phyloP scores from a whole-genome alignment of 2,888 invertebrate genomes.

The Diplazon laetatorius region DNA sequence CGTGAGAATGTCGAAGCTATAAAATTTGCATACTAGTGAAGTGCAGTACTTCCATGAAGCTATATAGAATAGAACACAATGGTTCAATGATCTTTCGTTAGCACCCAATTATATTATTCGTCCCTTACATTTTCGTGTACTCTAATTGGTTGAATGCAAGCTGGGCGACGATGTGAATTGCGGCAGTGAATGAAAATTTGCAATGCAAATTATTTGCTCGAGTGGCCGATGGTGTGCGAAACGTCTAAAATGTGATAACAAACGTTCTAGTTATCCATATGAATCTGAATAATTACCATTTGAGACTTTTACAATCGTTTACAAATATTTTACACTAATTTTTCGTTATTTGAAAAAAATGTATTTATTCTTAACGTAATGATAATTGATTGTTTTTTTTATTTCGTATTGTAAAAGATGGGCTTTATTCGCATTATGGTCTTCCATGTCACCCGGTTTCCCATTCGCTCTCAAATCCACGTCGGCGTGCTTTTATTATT shows the following conservation, averaged over 20 bases:
- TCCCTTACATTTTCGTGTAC: background rate
- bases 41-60: too few relatives aligned
- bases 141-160: background rate
- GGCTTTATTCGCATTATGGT: too few relatives aligned
- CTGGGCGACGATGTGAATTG: background rate
- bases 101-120: slow-evolving; percentile 19
- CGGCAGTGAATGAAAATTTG: slow-evolving; percentile 1
- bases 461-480: too few relatives aligned
- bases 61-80: background rate
- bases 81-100: slow-evolving; percentile 15
- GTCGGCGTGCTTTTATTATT: too few relatives aligned
- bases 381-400: too few relatives aligned
- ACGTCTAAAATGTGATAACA: background rate
- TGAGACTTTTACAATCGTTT: too few relatives aligned
- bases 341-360: too few relatives aligned
- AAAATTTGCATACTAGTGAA: slow-evolving; percentile 34
- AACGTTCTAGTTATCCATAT: background rate
- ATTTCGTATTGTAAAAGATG: too few relatives aligned
- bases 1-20: background rate
- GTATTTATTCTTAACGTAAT: too few relatives aligned
- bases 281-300: too few relatives aligned
- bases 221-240: background rate
- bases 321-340: too few relatives aligned
- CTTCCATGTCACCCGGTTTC: too few relatives aligned
- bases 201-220: slow-evolving; percentile 10